Evolutionary conservation across 1,140 invertebrate species (phyloP), one percentile per base, ranked within the genome.

Genomic region (Drosophila guanche): DNA sequence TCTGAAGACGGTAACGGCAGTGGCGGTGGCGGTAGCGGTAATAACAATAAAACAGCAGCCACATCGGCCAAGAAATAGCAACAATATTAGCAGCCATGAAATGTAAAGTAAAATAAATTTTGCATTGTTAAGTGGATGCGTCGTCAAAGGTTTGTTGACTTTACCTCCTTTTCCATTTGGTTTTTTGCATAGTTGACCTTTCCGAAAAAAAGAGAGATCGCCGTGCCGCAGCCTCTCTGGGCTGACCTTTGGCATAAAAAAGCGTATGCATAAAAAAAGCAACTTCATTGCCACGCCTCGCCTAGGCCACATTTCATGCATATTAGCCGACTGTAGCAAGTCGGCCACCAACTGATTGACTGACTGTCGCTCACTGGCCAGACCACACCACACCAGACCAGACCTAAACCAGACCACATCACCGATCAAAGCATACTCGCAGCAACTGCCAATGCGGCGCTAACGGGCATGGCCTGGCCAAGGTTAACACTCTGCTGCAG

Each of bases 401-500:
- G 16, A 55, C 51, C 33, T 37, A 41, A 53, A 41, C 37, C 6
- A 12, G 14, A 50, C 25, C 48, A 25, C 0, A 5, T 3, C 33
- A 20, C 16, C 12, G 4, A 37, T 37, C 33, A 4, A 10, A 37
- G 33, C 33, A 29, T 7, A 29, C 27, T 29, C 27, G 6, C 12
- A 47, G 47, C 55, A 48, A 58, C 40, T 46, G 27, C 14, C 27
- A 69, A 29, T 58, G 42, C 52, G 40, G 40, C 3, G 45, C 29
- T 42, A 56, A 43, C 71, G 52, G 66, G 43, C 25, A 27, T 54
- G 42, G 73, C 62, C 62, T 57, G 47, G 43, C 63, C 80, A 85
- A 85, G 80, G 80, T 70, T 75, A 86, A 50, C 76, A 51, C n/a
- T 54, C 46, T 16, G 50, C 76, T 83, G 80, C 76, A 72, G 76